Evolutionary conservation across 2,888 invertebrate genomes (phyloP), one percentile per base, ranked within the genome.

Genomic region (Odontocolon sp.): DNA sequence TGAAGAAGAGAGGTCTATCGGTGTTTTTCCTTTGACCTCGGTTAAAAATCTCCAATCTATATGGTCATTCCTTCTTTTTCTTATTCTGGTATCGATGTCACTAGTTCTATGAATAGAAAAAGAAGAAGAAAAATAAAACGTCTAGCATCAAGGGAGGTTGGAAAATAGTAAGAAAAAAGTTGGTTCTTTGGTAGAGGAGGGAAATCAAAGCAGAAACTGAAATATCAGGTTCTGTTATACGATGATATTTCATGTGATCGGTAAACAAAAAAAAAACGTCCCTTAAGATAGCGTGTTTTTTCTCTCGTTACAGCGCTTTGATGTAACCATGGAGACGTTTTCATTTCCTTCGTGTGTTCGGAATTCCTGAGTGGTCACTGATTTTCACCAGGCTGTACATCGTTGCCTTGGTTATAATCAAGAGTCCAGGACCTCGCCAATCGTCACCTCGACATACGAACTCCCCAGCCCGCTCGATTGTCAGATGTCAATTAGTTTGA

Each of bases 401-500:
- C 54, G 16, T 59, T 59, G 59, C 47, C 38, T 56, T 38, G 56
- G 33, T 54, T 67, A 45, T 50, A 61, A 26, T 28, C 38, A 47
- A 70, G 70, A 71, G 71, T 56, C 50, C 67, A 56, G 76, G 59
- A 76, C 31, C 40, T 67, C 71, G 63, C 71, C 71, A 71, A 76
- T 76, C 70, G 71, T 76, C 54, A 61, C 14, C 40, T 18, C 63
- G 42, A 4, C 42, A 38, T 18, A 16, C 42, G 54, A 21, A 5
- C n/a, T 56, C 61, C 36, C 21, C 59, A 23, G 23, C 14, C 21
- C 9, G 42, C 42, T 9, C 57, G 64, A 71, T 70, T 76, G 76
- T 76, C 76, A 76, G 70, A 67, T 76, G 76, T 71, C 76, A 76
- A 76, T 76, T 76, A 76, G 71, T 61, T 71, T 76, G 76, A 71